These are phyloP conservation scores for Drosophila persimilis DNA, from an alignment of 1,140 invertebrate species.

Conservation along the genomic window DNA sequence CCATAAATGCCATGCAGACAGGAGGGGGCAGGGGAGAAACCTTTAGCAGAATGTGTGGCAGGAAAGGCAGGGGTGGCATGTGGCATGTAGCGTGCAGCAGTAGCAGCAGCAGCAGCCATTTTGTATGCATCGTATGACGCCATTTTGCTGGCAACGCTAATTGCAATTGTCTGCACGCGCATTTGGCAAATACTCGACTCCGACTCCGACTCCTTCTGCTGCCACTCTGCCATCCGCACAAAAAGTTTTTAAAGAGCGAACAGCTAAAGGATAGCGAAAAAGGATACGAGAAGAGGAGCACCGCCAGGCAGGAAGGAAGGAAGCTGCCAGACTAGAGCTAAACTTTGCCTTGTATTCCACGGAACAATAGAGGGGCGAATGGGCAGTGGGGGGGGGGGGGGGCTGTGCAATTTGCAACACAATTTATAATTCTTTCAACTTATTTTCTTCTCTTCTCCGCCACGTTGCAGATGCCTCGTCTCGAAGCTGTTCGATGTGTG, in stretches of 20 bases:
- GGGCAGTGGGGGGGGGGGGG: background rate
- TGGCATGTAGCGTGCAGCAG: too few relatives aligned
- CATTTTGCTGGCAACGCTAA: constrained; percentile 64
- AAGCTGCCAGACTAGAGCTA: constrained; percentile 14
- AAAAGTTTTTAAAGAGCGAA: constrained; percentile 25
- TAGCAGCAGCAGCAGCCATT: constrained; percentile 18
- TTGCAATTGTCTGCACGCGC: constrained; percentile 62
- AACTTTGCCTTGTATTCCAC: constrained; percentile 23
- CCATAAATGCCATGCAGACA: constrained; percentile 47
- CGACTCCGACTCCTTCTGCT: too few relatives aligned
- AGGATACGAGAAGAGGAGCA: too few relatives aligned
- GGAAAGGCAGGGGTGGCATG: constrained; percentile 2
- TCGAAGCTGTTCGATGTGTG: constrained; percentile 98
- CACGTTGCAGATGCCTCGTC: constrained; percentile 88
- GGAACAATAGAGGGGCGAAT: constrained; percentile 23
- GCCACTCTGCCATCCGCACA: constrained; percentile 4
- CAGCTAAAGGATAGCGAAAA: background rate
- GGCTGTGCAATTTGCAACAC: constrained; percentile 21
- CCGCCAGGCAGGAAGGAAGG: constrained; percentile 10
- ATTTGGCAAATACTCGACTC: constrained; percentile 32
- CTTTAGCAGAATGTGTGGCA: background rate
- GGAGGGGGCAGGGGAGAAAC: background rate
- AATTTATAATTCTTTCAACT: constrained; percentile 48
- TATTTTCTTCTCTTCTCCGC: constrained; percentile 6
- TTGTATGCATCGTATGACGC: constrained; percentile 54